These are phyloP conservation scores for Matsumyia berberina DNA, from an alignment of 2,888 invertebrate genomes.

Conservation along the genomic window DNA sequence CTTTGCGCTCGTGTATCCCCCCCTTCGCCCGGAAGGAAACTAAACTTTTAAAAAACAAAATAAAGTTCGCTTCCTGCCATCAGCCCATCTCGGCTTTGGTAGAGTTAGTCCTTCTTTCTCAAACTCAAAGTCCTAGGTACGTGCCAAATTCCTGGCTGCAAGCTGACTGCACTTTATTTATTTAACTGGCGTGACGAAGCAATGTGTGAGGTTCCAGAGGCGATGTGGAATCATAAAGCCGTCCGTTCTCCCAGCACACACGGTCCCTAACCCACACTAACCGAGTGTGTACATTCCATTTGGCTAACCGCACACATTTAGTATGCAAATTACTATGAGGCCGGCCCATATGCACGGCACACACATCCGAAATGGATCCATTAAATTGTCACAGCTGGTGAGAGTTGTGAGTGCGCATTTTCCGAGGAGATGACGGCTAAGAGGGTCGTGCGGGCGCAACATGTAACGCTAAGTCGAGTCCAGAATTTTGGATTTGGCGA, in stretches of 20 bases:
- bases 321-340: conserved; percentile 64
- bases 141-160: conserved; percentile 46
- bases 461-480: conserved; percentile 5
- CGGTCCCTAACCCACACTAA: not conserved
- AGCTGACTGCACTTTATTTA: conserved; percentile 44
- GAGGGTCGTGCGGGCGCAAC: not conserved
- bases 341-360: conserved; percentile 40
- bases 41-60: conserved; percentile 14
- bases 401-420: conserved; percentile 51
- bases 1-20: not conserved
- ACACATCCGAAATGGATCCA: conserved; percentile 55
- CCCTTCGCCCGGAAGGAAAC: not conserved
- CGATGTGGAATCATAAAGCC: conserved; percentile 30
- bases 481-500: not conserved
- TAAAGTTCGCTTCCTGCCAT: not conserved
- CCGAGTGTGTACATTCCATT: conserved; percentile 25
- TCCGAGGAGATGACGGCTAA: not conserved
- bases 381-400: conserved; percentile 69
- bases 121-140: conserved; percentile 13
- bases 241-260: not conserved
- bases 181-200: conserved; percentile 28
- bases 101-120: not conserved
- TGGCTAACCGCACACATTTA: conserved; percentile 56
- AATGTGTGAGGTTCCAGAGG: conserved; percentile 16
- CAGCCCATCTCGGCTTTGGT: not conserved